Evolutionary conservation across 2,113 vertebrate genomes (phyloP).

Genomic region (Cinclus cinclus): DNA sequence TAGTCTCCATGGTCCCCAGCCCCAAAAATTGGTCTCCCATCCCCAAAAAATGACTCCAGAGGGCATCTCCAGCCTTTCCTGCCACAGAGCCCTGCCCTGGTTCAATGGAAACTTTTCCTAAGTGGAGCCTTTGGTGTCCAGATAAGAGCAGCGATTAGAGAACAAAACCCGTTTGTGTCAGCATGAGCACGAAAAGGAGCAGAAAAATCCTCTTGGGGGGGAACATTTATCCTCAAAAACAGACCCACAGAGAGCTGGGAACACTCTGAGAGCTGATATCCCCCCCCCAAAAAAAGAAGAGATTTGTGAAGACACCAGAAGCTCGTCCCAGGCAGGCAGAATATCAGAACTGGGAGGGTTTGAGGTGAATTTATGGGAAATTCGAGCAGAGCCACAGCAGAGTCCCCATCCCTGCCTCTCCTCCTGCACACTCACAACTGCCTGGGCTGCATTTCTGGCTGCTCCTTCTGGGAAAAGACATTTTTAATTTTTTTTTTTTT

Average conservation of each 20-base stretch:
- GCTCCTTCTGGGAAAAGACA: background rate
- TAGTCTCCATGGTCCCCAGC: background rate
- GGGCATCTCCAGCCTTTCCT: background rate
- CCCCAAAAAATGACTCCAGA: background rate
- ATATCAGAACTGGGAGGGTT: background rate
- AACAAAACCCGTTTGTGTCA: background rate
- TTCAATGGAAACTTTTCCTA: background rate
- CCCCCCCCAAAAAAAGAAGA: background rate
- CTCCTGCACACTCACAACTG: background rate
- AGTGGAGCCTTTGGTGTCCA: background rate
- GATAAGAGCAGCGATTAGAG: background rate
- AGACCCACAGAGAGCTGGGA: background rate
- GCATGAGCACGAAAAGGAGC: background rate
- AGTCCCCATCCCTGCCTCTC: background rate
- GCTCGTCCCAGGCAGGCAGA: background rate
- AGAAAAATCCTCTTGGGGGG: background rate
- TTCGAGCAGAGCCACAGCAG: background rate
- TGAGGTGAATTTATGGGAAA: background rate
- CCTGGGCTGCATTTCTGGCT: background rate
- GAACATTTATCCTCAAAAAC: background rate
- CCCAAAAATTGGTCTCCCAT: background rate
- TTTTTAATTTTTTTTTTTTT: background rate
- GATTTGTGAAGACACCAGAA: accelerated
- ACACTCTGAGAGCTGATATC: background rate
- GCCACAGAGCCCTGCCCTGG: background rate